Conservation (phyloP, 2,113 vertebrate species). For the Corythornis vintsioides region DNA sequence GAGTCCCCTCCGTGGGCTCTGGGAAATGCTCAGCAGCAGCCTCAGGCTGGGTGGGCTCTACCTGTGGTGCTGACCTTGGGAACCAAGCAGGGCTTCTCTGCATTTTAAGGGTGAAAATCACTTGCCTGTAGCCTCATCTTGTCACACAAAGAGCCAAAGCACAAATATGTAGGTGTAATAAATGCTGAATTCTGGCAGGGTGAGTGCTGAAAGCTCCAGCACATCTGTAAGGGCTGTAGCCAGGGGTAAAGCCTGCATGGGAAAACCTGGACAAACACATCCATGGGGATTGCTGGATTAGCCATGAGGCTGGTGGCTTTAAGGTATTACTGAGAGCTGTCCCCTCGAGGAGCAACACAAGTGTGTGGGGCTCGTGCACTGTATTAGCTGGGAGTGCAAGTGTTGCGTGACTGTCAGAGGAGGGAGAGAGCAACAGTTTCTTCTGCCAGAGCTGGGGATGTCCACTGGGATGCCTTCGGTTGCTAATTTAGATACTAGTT, state of each 20-base stretch:
- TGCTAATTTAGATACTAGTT: conserved; percentile 27
- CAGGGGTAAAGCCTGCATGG: not conserved
- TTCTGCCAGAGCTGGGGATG: not conserved
- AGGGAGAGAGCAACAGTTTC: not conserved
- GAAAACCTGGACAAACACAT: not conserved
- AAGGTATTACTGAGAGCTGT: not conserved
- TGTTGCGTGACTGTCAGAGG: not conserved
- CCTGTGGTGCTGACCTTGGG: not conserved
- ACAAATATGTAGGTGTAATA: not conserved
- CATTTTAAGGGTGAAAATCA: not conserved
- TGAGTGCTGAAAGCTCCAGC: not conserved
- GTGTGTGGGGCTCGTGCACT: not conserved
- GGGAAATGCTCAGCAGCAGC: not conserved
- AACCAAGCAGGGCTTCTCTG: not conserved
- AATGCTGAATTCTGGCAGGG: not conserved
- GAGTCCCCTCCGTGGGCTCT: not conserved
- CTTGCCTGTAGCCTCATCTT: not conserved
- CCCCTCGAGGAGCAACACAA: rapidly evolving
- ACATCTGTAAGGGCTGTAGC: not conserved
- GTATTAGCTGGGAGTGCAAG: not conserved
- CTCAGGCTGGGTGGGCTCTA: not conserved
- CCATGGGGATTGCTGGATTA: not conserved
- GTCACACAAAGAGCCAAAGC: not conserved
- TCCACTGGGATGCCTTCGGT: not conserved
- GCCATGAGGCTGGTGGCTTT: not conserved